Evolutionary conservation across 2,888 invertebrate genomes (phyloP), one percentile per base, ranked within the genome.

Genomic region (Athrips mouffetella): DNA sequence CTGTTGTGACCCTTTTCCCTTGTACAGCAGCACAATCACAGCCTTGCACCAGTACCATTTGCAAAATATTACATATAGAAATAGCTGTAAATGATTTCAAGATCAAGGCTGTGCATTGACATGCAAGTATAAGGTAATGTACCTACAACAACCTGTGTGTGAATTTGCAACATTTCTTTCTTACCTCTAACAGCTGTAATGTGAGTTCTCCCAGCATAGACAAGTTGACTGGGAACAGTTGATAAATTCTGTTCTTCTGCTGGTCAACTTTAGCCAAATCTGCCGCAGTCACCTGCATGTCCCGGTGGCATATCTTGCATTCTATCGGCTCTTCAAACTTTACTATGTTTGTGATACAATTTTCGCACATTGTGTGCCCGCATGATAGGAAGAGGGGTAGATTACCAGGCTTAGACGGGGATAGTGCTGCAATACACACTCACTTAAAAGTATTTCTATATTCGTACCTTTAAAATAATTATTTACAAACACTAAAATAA

Each of bases 291-390:
- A 80, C 42, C 29, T 76, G 59, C 60, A 84, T 79, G 30, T 73
- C 59, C 5, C 69, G 60, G 6, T 76, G 67, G 67, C 91, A 91
- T 48, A 87, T 63, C 54, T 78, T 78, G 62, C 91, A 91, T 40
- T 76, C 73, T 31, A 90, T 74, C 0, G 83, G 84, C 54, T 87
- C 88, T 16, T 59, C 53, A 58, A 79, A 81, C 55, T 71, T 77
- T 0, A 76, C 52, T 18, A 78, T 68, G 50, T 73, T 78, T 29
- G 66, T 75, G 10, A 91, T 67, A 66, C 94, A 94, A 42, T 80
- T 88, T 57, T 92, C 91, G 60, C 94, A 94, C 60, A 91, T 83
- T 2, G 91, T 85, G 70, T 94, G 94, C 1, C 91, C 91, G 65
- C 94, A 94, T 52, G 84, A 63, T 50, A 94, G 70, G 30, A 93